Conservation (phyloP, 1,140 invertebrate species). For the Euura saliciscinereae region DNA sequence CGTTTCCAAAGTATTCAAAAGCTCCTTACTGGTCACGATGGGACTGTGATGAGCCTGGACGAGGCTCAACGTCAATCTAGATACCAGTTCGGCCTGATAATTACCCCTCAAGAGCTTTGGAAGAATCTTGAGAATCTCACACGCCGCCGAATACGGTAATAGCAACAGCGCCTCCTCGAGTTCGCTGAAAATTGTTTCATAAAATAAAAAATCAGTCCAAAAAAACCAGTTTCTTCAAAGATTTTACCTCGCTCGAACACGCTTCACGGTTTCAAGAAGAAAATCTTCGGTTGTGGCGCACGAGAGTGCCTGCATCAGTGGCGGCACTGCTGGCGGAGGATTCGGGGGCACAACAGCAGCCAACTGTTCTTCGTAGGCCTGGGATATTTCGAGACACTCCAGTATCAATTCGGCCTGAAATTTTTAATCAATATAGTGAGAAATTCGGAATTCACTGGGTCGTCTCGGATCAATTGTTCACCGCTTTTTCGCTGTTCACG, state of each 20-base stretch:
- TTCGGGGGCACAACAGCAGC: constrained; percentile 49
- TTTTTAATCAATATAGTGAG: constrained; percentile 7
- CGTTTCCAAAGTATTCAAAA: constrained; percentile 74
- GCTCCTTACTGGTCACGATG: constrained; percentile 70
- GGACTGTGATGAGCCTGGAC: constrained; percentile 86
- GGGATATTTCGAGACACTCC: constrained; percentile 85
- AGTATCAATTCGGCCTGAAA: constrained; percentile 84
- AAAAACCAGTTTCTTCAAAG: constrained; percentile 19
- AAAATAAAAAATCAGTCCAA: not conserved
- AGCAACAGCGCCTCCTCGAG: constrained; percentile 88
- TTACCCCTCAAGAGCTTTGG: constrained; percentile 71
- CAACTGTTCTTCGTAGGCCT: constrained; percentile 67
- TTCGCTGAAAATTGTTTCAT: constrained; percentile 68
- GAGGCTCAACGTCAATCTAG: constrained; percentile 79
- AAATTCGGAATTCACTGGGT: too few relatives aligned
- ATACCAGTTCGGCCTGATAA: constrained; percentile 76
- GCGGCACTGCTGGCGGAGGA: constrained; percentile 61
- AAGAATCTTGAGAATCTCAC: constrained; percentile 78
- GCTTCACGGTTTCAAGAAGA: constrained; percentile 78
- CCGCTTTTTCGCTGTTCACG: constrained; percentile 87
- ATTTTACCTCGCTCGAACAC: constrained; percentile 73
- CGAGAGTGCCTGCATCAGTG: constrained; percentile 81
- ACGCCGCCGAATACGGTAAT: constrained; percentile 82
- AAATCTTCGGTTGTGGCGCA: constrained; percentile 78
- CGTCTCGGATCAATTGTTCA: constrained; percentile 54